Percentiles rank a stretch among this genome's conserved stretches.
Conservation (phyloP, 1,140 invertebrate species). For the Tetranychus cinnabarinus region DNA sequence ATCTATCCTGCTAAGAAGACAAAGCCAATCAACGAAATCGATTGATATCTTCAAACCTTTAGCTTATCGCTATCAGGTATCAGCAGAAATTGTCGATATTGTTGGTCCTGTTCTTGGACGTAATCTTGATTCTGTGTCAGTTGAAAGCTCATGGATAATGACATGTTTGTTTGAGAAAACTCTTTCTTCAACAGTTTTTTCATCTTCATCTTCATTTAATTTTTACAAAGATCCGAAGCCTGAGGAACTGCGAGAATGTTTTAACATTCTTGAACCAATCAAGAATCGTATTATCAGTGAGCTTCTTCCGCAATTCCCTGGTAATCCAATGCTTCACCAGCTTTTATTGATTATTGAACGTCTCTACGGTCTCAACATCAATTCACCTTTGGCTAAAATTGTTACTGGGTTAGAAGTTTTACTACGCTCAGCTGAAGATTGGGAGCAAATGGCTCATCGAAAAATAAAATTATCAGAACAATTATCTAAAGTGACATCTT, state of each 20-base stretch:
- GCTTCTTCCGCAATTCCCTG: conserved; percentile 4
- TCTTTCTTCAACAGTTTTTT: neutral
- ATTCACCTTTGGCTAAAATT: conserved; percentile 58
- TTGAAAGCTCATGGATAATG: conserved; percentile 4
- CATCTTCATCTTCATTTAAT: conserved; percentile 24
- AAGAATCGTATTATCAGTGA: conserved; percentile 15
- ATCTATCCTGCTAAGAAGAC: neutral
- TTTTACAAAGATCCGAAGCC: conserved; percentile 70
- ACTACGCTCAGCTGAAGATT: conserved; percentile 46
- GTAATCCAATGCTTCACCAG: conserved; percentile 5
- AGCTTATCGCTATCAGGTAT: conserved; percentile 5
- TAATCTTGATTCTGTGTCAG: neutral
- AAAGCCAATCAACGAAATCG: conserved; percentile 1
- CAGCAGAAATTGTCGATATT: conserved; percentile 1
- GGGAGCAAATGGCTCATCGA: conserved; percentile 70
- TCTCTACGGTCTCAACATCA: conserved; percentile 40
- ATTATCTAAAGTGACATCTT: conserved; percentile 40
- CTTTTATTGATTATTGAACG: conserved; percentile 5
- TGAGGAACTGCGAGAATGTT: conserved; percentile 42
- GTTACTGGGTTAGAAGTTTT: conserved; percentile 71
- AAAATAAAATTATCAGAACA: conserved; percentile 52
- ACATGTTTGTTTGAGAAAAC: neutral
- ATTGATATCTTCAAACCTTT: conserved; percentile 3
- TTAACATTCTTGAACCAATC: conserved; percentile 37
- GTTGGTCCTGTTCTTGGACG: neutral